A percentile compares a stretch with the other conserved stretches of the same genome.
These are phyloP conservation scores for Spodoptera littoralis DNA, from an alignment of 2,888 invertebrate genomes.

Conservation along the genomic window DNA sequence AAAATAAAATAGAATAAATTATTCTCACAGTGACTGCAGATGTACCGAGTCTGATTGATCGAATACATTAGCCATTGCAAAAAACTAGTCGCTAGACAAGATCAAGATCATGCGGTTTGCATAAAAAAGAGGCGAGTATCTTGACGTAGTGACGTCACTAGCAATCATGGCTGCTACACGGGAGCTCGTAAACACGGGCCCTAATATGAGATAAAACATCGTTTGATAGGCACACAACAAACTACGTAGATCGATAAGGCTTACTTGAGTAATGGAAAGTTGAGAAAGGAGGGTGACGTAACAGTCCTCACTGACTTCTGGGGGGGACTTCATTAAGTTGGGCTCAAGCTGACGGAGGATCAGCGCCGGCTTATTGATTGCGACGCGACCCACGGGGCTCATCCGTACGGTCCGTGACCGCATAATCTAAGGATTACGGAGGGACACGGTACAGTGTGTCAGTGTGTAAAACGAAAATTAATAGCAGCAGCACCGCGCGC, in stretches of 20 bases:
- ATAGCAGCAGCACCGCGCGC: conserved; percentile 38
- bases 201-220: conserved; percentile 48
- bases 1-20: conserved; percentile 5
- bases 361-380: conserved; percentile 69
- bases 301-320: conserved; percentile 50
- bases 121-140: conserved; percentile 41
- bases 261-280: conserved; percentile 55
- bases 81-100: conserved; percentile 31
- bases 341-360: conserved; percentile 70
- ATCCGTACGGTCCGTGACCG: conserved; percentile 58
- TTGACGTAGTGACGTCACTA: conserved; percentile 29
- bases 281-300: conserved; percentile 38
- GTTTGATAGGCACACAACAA: conserved; percentile 42
- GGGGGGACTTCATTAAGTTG: conserved; percentile 71
- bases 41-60: conserved; percentile 43
- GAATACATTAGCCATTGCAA: conserved; percentile 26
- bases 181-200: conserved; percentile 40
- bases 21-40: conserved; percentile 32
- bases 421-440: conserved; percentile 71
- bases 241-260: conserved; percentile 44
- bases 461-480: conserved; percentile 61
- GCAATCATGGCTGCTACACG: conserved; percentile 44
- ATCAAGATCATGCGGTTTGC: conserved; percentile 32
- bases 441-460: conserved; percentile 64
- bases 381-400: conserved; percentile 59